Conservation (phyloP, 2,888 invertebrate species). For the Diadegma fenestrale region DNA sequence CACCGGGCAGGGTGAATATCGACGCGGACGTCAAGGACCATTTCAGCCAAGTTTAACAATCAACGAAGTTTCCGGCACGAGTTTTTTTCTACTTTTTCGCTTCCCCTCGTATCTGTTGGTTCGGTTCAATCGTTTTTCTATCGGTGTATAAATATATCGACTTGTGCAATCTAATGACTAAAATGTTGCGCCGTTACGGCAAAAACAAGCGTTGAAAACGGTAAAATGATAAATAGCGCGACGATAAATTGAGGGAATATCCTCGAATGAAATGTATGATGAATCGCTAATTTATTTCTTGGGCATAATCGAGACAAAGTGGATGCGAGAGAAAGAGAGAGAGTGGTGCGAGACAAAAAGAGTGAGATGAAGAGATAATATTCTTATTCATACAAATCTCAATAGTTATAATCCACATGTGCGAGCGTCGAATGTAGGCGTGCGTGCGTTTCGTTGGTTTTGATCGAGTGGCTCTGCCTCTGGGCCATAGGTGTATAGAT, state of each 20-base stretch:
- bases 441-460: constrained; percentile 77
- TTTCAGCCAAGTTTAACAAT: constrained; percentile 52
- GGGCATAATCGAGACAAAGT: constrained; percentile 38
- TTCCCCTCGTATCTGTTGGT: constrained; percentile 17
- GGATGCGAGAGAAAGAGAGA: constrained; percentile 12
- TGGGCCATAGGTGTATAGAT: constrained; percentile 69
- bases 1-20: constrained; percentile 37
- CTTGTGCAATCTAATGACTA: constrained; percentile 51
- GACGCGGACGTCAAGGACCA: constrained; percentile 50
- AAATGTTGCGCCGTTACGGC: constrained; percentile 7
- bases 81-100: constrained; percentile 34
- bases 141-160: background rate
- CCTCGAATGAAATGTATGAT: constrained; percentile 30
- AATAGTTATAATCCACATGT: constrained; percentile 59
- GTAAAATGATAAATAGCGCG: constrained; percentile 44
- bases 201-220: constrained; percentile 31
- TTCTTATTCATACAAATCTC: constrained; percentile 63
- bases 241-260: constrained; percentile 53
- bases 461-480: constrained; percentile 78
- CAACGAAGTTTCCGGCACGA: constrained; percentile 55
- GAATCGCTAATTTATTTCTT: constrained; percentile 58
- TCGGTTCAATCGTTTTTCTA: constrained; percentile 29
- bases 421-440: constrained; percentile 76
- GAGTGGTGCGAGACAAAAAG: constrained; percentile 1
- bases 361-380: constrained; percentile 24